Conservation (phyloP, 2,888 invertebrate genomes). For the Embidobia sp. region DNA sequence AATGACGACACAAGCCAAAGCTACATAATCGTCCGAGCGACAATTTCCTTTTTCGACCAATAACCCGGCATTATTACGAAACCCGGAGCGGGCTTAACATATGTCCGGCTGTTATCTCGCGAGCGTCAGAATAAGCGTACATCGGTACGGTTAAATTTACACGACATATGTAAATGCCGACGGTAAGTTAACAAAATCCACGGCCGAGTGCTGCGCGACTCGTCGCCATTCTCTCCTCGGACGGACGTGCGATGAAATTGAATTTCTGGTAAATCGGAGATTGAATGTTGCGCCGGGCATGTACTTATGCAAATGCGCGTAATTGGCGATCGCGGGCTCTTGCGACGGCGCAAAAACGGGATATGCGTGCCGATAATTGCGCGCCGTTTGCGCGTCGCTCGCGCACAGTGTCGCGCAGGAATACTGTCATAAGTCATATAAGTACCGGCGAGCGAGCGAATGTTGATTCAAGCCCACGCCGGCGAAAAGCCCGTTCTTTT, state of each 20-base stretch:
- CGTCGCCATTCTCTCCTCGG: neutral
- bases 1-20: too few species aligned
- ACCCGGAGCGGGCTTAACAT: too few species aligned
- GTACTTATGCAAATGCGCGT: slow-evolving; percentile 40
- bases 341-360: slow-evolving; percentile 6
- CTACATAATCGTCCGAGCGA: too few species aligned
- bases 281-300: too few species aligned
- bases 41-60: too few species aligned
- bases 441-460: slow-evolving; percentile 44
- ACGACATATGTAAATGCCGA: slow-evolving; percentile 1
- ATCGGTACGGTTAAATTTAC: too few species aligned
- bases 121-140: neutral
- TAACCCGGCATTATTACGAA: neutral
- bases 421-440: slow-evolving; percentile 53
- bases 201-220: too few species aligned
- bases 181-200: too few species aligned
- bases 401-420: slow-evolving; percentile 31
- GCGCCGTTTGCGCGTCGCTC: slow-evolving; percentile 18
- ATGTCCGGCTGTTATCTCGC: neutral
- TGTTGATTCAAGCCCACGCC: slow-evolving; percentile 50
- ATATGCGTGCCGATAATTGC: slow-evolving; percentile 43
- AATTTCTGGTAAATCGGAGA: slow-evolving; percentile 8
- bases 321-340: slow-evolving; percentile 17
- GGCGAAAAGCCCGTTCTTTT: slow-evolving; percentile 23
- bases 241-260: slow-evolving; percentile 15